phyloP scores from a whole-genome alignment of 1,140 invertebrate genomes.

The Sycophaga agraensis region DNA sequence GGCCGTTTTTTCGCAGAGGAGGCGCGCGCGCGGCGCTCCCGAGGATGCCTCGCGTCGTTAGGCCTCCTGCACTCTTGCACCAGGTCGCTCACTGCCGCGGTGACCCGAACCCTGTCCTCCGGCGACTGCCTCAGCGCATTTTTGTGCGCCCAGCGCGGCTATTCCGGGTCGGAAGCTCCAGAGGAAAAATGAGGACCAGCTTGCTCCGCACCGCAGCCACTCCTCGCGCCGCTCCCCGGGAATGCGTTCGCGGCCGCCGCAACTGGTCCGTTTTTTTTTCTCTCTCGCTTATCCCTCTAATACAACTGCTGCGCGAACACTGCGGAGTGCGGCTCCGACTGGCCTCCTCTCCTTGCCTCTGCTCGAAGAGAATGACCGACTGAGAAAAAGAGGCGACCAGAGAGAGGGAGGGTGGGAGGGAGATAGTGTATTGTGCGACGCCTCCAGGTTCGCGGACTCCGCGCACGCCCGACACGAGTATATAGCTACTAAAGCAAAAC shows the following conservation, averaged over 20 bases:
- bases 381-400: not conserved
- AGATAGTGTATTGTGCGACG: not conserved
- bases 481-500: not conserved
- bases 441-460: not conserved
- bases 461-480: too few species aligned
- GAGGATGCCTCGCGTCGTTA: too few species aligned
- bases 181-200: not conserved
- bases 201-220: not conserved
- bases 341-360: not conserved
- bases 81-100: not conserved
- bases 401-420: not conserved
- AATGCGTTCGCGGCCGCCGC: slow-evolving; percentile 3
- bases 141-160: not conserved
- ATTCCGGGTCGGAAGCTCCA: not conserved
- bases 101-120: too few species aligned
- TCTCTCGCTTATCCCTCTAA: not conserved
- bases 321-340: not conserved
- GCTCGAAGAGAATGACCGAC: not conserved
- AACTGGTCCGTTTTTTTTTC: slow-evolving; percentile 2
- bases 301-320: not conserved
- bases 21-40: not conserved
- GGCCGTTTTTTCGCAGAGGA: slow-evolving; percentile 10
- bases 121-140: slow-evolving; percentile 1
- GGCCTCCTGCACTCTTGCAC: not conserved
- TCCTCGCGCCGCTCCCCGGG: not conserved